Percentiles rank a stretch among this genome's conserved stretches.
These are phyloP conservation scores for Rhimphoctona megacephalus DNA, from an alignment of 2,888 invertebrate species.

Conservation along the genomic window DNA sequence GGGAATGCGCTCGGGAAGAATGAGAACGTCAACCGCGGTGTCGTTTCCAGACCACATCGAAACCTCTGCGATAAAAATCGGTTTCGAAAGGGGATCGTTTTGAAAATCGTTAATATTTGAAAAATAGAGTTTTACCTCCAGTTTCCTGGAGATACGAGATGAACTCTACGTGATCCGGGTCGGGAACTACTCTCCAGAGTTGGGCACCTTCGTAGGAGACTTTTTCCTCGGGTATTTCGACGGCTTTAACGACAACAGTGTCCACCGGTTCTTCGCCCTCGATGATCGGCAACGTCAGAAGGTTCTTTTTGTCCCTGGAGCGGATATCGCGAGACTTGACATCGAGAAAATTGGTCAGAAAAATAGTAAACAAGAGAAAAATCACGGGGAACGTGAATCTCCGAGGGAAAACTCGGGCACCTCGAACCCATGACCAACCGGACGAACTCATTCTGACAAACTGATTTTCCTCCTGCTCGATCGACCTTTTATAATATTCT, in stretches of 20 bases:
- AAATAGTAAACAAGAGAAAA: constrained; percentile 38
- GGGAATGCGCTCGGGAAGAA: constrained; percentile 88
- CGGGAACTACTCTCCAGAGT: constrained; percentile 89
- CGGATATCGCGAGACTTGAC: constrained; percentile 57
- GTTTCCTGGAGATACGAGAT: constrained; percentile 86
- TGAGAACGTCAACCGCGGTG: constrained; percentile 89
- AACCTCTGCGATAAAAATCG: constrained; percentile 85
- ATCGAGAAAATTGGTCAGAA: constrained; percentile 56
- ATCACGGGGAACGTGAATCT: constrained; percentile 1
- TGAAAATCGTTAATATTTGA: neutral
- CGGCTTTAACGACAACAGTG: constrained; percentile 72
- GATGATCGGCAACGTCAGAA: constrained; percentile 68
- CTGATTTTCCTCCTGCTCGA: constrained; percentile 51
- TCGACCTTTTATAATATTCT: constrained; percentile 61
- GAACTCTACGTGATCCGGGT: constrained; percentile 85
- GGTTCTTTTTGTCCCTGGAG: constrained; percentile 4
- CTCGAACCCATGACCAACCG: constrained; percentile 31
- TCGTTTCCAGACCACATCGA: constrained; percentile 89
- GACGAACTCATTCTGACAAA: constrained; percentile 58
- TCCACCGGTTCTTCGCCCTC: constrained; percentile 72
- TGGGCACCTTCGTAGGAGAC: constrained; percentile 92
- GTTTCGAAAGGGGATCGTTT: too few relatives aligned
- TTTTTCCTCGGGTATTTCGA: constrained; percentile 79
- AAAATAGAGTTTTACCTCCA: constrained; percentile 84
- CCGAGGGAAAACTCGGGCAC: neutral